Percentiles rank a stretch among this genome's conserved stretches.
Evolutionary conservation across 2,113 vertebrate genomes (phyloP).

Genomic region (Platanista minor): DNA sequence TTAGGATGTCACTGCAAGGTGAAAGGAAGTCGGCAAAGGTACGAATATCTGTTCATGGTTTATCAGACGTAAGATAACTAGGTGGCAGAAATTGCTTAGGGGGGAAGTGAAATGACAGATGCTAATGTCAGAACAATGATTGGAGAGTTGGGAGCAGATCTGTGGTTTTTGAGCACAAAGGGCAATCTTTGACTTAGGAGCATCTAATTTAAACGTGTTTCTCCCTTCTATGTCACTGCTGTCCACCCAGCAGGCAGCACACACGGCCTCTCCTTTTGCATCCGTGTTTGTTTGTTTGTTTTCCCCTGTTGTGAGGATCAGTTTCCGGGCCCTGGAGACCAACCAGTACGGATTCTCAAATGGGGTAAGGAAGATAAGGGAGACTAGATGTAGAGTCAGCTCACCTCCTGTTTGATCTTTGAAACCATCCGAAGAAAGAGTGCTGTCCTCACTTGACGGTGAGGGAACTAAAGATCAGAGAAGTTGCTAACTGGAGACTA

Average conservation of each 20-base stretch:
- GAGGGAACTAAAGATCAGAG: not conserved
- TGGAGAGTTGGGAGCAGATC: not conserved
- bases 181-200: not conserved
- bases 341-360: not conserved
- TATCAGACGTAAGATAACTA: not conserved
- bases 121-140: not conserved
- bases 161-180: not conserved
- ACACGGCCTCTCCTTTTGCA: not conserved
- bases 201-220: not conserved
- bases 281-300: not conserved
- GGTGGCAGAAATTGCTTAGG: not conserved
- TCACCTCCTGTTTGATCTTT: not conserved
- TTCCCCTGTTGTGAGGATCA: not conserved
- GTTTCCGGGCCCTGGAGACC: not conserved
- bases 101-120: not conserved
- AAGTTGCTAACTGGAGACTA: not conserved
- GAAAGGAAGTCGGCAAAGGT: not conserved
- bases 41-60: not conserved
- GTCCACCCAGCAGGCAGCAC: not conserved
- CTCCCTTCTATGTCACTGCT: not conserved
- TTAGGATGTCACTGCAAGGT: not conserved
- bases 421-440: not conserved
- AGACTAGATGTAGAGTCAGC: not conserved
- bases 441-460: not conserved
- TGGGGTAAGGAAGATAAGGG: not conserved